Evolutionary conservation across 2,113 vertebrate genomes (phyloP).

Genomic region (Neotoma lepida): DNA sequence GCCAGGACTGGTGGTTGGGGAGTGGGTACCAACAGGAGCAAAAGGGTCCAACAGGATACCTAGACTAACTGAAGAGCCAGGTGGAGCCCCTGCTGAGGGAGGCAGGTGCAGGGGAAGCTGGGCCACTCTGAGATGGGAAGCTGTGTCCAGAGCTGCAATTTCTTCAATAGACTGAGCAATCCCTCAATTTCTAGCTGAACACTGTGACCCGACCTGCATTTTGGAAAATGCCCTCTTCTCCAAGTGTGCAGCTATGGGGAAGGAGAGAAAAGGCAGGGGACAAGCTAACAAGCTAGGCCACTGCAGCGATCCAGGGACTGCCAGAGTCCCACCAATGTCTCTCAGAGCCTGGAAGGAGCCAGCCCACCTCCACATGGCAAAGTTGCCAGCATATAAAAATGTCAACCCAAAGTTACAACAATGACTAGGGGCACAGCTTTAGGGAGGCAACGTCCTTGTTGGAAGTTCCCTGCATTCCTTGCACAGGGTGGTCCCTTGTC

Average conservation of each 20-base stretch:
- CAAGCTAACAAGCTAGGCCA: rapidly evolving
- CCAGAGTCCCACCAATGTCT: not conserved
- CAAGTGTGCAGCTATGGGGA: not conserved
- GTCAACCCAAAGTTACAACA: not conserved
- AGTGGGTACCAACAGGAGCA: not conserved
- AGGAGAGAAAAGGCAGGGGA: too few relatives aligned
- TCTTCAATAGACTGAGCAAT: not conserved
- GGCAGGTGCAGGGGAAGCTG: rapidly evolving
- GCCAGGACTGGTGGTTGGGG: not conserved
- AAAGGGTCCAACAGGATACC: not conserved
- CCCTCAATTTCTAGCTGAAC: not conserved
- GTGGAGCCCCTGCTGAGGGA: not conserved
- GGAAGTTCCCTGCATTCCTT: not conserved
- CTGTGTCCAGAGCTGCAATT: not conserved
- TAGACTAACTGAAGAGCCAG: not conserved
- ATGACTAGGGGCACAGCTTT: rapidly evolving
- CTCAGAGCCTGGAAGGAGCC: not conserved
- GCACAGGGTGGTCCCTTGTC: too few relatives aligned
- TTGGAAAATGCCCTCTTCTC: not conserved
- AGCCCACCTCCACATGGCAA: rapidly evolving
- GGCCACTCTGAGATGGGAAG: not conserved
- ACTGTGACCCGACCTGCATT: not conserved
- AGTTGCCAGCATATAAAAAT: not conserved
- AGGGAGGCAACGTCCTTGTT: rapidly evolving
- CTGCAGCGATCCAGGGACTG: not conserved